phyloP scores from a whole-genome alignment of 1,140 invertebrate genomes.

The Latrodectus geometricus region DNA sequence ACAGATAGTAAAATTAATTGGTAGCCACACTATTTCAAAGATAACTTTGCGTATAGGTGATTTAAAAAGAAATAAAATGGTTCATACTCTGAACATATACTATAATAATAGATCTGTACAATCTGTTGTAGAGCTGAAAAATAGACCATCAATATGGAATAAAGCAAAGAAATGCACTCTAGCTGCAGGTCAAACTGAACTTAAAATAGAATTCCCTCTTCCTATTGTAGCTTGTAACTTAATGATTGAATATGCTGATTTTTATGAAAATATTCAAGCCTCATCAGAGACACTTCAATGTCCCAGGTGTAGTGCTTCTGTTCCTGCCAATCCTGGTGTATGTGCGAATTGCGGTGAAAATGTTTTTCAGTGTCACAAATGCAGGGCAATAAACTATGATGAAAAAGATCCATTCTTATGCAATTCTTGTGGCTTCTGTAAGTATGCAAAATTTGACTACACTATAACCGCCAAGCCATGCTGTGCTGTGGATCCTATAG shows the following conservation, averaged over 20 bases:
- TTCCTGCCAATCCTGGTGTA: constrained; percentile 96
- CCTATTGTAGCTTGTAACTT: constrained; percentile 97
- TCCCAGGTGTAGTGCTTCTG: constrained; percentile 93
- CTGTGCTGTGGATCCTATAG: constrained; percentile 96
- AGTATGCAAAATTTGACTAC: constrained; percentile 99
- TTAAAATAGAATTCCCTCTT: constrained; percentile 95
- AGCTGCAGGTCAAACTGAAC: constrained; percentile 91
- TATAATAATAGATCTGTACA: constrained; percentile 97
- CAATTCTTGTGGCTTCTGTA: constrained; percentile 98
- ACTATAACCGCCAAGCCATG: constrained; percentile 89
- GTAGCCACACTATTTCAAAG: constrained; percentile 94
- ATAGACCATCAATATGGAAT: constrained; percentile 95
- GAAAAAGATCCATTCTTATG: constrained; percentile 99
- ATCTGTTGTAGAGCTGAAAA: constrained; percentile 96
- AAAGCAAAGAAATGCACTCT: constrained; percentile 92
- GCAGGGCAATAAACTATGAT: constrained; percentile 96
- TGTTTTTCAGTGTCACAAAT: constrained; percentile 88
- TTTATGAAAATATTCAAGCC: constrained; percentile 89
- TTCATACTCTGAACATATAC: constrained; percentile 94
- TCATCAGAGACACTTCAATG: constrained; percentile 93
- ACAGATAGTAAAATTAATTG: constrained; percentile 95
- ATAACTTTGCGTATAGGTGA: constrained; percentile 94
- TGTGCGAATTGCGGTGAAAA: constrained; percentile 98
- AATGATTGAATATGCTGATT: constrained; percentile 99
- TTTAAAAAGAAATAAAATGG: constrained; percentile 97